Conservation (phyloP, 2,113 vertebrate genomes). For the Rhinichthys klamathensis region DNA sequence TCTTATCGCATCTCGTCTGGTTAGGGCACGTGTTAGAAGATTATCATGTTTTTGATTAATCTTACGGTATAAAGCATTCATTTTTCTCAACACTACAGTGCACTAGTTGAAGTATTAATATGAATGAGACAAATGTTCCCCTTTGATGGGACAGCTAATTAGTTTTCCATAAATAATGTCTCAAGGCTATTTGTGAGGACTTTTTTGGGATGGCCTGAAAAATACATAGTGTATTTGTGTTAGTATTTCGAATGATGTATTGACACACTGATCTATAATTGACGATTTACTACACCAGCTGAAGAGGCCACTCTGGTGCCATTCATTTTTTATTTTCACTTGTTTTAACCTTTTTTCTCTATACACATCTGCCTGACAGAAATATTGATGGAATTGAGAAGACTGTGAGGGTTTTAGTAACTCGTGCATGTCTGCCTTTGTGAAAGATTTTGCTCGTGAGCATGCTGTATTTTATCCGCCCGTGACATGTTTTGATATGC, state of each 20-base stretch:
- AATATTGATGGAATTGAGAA: conserved; percentile 50
- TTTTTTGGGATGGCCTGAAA: conserved; percentile 13
- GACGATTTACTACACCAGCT: conserved; percentile 54
- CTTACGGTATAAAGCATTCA: neutral
- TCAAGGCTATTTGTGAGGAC: neutral
- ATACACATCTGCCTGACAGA: conserved; percentile 58
- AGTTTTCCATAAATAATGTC: conserved; percentile 13
- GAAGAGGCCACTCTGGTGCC: conserved; percentile 48
- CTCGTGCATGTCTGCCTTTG: conserved; percentile 19
- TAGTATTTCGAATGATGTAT: conserved; percentile 54
- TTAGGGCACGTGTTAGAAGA: neutral
- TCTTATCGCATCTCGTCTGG: neutral
- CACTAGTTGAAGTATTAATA: neutral
- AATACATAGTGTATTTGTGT: conserved; percentile 52
- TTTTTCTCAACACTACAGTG: conserved; percentile 4
- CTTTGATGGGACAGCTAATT: neutral
- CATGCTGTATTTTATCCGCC: conserved; percentile 30
- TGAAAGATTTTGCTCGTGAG: conserved; percentile 33
- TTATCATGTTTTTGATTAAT: neutral
- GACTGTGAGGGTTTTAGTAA: conserved; percentile 6
- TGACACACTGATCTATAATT: conserved; percentile 56
- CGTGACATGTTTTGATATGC: conserved; percentile 46
- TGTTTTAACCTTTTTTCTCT: conserved; percentile 63
- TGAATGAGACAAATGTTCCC: conserved; percentile 16
- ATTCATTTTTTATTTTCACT: conserved; percentile 60